A percentile compares a stretch with the other conserved stretches of the same genome.
phyloP scores from a whole-genome alignment of 2,888 invertebrate species.

The Agrypnus murinus region DNA sequence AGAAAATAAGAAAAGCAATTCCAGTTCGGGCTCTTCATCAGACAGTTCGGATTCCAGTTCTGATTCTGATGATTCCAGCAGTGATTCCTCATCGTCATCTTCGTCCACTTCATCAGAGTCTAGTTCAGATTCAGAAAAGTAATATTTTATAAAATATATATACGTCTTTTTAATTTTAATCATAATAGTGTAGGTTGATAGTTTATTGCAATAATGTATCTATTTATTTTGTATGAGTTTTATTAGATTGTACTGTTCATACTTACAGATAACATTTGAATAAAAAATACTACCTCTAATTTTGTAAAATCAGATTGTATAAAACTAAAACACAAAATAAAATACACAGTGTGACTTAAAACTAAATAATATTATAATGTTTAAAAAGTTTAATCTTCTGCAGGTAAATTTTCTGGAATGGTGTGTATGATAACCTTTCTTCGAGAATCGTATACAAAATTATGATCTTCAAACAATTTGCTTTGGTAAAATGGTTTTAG shows the following conservation, averaged over 20 bases:
- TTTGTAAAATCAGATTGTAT: too few relatives aligned
- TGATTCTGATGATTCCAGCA: too few relatives aligned
- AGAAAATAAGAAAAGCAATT: slow-evolving; percentile 1
- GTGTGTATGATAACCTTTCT: slow-evolving; percentile 91
- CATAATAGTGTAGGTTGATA: too few relatives aligned
- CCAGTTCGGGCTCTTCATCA: slow-evolving; percentile 18
- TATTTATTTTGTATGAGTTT: too few relatives aligned
- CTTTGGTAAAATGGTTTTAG: slow-evolving; percentile 94
- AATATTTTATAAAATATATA: not conserved
- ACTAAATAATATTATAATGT: slow-evolving; percentile 11
- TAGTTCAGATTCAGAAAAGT: slow-evolving; percentile 30
- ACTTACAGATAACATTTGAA: too few relatives aligned
- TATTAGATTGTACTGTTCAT: too few relatives aligned
- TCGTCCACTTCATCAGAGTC: slow-evolving; percentile 3
- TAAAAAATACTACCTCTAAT: too few relatives aligned
- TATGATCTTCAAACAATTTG: slow-evolving; percentile 90
- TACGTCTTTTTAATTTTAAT: too few relatives aligned
- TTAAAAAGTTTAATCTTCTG: slow-evolving; percentile 59
- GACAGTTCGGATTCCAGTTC: slow-evolving; percentile 24
- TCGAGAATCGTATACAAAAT: slow-evolving; percentile 88
- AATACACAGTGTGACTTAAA: not conserved
- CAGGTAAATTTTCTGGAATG: slow-evolving; percentile 75
- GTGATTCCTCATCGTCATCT: not conserved
- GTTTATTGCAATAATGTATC: too few relatives aligned
- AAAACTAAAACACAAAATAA: slow-evolving; percentile 2